A percentile compares a stretch with the other conserved stretches of the same genome.
Evolutionary conservation across 2,888 invertebrate species (phyloP).

Genomic region (Gari tellinella): DNA sequence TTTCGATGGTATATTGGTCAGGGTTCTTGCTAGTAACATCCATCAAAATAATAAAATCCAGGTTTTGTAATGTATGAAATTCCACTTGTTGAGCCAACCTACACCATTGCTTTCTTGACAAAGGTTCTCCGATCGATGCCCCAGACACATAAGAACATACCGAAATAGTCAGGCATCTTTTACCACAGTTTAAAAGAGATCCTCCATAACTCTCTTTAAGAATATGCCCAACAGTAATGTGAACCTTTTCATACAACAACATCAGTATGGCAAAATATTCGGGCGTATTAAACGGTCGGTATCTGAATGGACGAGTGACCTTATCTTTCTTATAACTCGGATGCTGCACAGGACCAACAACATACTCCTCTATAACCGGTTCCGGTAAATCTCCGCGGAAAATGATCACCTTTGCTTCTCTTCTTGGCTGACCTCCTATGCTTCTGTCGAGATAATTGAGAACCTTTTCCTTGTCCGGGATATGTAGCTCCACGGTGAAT

Average conservation of each 20-base stretch:
- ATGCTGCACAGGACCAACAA: conserved; percentile 71
- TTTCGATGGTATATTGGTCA: conserved; percentile 57
- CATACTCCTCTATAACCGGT: conserved; percentile 71
- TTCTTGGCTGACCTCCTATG: conserved; percentile 42
- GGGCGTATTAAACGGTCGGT: conserved; percentile 61
- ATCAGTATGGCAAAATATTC: conserved; percentile 46
- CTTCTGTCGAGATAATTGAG: conserved; percentile 40
- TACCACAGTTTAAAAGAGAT: conserved; percentile 48
- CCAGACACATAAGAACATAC: conserved; percentile 66
- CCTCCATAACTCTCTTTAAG: conserved; percentile 73
- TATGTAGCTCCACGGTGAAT: conserved; percentile 47
- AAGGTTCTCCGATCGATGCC: conserved; percentile 53
- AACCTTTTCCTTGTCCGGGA: conserved; percentile 44
- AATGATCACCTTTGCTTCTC: conserved; percentile 72
- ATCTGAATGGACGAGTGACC: conserved; percentile 60
- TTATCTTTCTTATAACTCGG: conserved; percentile 52
- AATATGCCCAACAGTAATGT: conserved; percentile 58
- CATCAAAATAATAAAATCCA: conserved; percentile 74
- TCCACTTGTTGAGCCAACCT: conserved; percentile 65
- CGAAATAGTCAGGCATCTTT: conserved; percentile 65
- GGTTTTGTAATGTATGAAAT: conserved; percentile 68
- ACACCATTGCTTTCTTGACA: conserved; percentile 66
- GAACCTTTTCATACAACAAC: conserved; percentile 33
- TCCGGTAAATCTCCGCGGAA: conserved; percentile 69
- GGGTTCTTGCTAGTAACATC: conserved; percentile 65